Percentiles rank a stretch among this genome's conserved stretches.
phyloP scores from a whole-genome alignment of 2,888 invertebrate genomes.

The Epistrophella euchroma region DNA sequence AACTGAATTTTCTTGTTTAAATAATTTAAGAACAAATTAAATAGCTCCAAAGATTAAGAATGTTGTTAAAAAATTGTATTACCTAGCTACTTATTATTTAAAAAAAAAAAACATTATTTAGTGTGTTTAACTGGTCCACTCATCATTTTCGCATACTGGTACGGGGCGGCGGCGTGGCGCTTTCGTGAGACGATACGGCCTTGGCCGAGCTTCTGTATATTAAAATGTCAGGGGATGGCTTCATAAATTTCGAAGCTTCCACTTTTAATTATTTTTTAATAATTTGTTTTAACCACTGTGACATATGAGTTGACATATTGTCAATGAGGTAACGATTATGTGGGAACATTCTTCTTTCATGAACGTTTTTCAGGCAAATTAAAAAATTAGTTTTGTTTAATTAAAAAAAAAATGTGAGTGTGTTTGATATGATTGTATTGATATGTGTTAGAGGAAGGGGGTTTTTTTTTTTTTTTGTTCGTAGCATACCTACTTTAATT shows the following conservation, averaged over 20 bases:
- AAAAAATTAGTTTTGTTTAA: conserved; percentile 61
- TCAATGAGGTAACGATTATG: conserved; percentile 71
- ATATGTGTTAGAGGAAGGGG: not conserved
- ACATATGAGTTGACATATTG: conserved; percentile 70
- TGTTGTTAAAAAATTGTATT: no score
- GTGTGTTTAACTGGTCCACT: no score
- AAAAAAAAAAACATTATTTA: no score
- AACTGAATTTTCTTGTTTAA: no score
- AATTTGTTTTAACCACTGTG: conserved; percentile 65
- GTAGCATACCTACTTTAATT: conserved; percentile 24
- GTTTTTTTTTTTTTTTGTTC: conserved; percentile 3
- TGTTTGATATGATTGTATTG: conserved; percentile 12
- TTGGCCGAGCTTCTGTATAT: not conserved
- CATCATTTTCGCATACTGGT: no score
- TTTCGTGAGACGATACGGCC: not conserved
- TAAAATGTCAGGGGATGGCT: conserved; percentile 22
- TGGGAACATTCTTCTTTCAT: conserved; percentile 56
- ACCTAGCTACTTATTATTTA: no score
- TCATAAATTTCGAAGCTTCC: conserved; percentile 49
- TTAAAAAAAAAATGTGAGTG: conserved; percentile 1
- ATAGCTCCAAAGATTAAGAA: no score
- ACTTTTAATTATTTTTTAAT: conserved; percentile 69
- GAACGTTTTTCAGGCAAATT: conserved; percentile 49
- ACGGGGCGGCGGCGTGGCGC: not conserved
- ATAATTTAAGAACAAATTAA: no score